A percentile compares a stretch with the other conserved stretches of the same genome.
Evolutionary conservation across 2,797 vertebrate genomes (phyloP).

Genomic region (Parauchenoglanis ngamensis): DNA sequence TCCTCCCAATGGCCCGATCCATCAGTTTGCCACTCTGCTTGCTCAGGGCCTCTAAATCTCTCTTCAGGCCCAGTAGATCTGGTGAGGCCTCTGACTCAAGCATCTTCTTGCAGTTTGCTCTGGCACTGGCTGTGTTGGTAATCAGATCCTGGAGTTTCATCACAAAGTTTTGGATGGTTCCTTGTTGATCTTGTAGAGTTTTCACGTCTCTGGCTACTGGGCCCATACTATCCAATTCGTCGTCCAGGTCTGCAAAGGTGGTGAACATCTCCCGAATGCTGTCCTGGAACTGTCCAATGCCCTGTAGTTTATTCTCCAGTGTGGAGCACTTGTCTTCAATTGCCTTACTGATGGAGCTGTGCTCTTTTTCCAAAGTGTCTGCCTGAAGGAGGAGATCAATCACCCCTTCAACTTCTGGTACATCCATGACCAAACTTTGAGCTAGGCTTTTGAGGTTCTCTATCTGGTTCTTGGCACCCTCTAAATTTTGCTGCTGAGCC

Average conservation of each 20-base stretch:
- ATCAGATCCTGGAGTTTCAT: constrained; percentile 86
- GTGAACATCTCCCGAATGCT: constrained; percentile 94
- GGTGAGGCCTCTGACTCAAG: constrained; percentile 87
- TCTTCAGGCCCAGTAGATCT: constrained; percentile 89
- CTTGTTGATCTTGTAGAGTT: constrained; percentile 79
- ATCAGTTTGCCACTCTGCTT: constrained; percentile 94
- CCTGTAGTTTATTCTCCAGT: constrained; percentile 92
- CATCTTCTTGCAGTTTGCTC: constrained; percentile 91
- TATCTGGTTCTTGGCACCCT: constrained; percentile 80
- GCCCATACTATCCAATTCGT: constrained; percentile 92
- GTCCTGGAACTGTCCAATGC: constrained; percentile 95
- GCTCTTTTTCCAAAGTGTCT: constrained; percentile 83
- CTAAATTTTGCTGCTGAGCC: constrained; percentile 88
- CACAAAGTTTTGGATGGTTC: constrained; percentile 79
- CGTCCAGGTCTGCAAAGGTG: constrained; percentile 91
- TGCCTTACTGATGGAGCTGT: constrained; percentile 75
- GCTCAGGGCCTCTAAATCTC: constrained; percentile 90
- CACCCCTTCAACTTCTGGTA: constrained; percentile 84
- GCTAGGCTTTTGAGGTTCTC: constrained; percentile 83
- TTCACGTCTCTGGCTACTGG: constrained; percentile 81
- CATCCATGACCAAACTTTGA: constrained; percentile 83
- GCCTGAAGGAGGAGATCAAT: constrained; percentile 86
- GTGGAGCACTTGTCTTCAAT: constrained; percentile 84
- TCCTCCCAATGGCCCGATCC: constrained; percentile 86
- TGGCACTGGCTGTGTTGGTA: constrained; percentile 80